Conservation (phyloP, 2,888 invertebrate genomes). For the Bellardia pandia region DNA sequence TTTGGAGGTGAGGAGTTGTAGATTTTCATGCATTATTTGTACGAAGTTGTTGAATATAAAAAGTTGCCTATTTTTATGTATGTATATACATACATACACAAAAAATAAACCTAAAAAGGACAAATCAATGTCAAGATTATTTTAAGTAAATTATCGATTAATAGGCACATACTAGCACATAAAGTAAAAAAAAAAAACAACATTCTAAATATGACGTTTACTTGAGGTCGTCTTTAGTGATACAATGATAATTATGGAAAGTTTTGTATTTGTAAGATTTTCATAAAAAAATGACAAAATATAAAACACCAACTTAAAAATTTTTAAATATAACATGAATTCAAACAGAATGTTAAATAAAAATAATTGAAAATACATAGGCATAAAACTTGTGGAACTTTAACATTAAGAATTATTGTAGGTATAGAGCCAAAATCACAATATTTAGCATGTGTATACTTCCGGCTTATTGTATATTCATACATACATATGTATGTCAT, state of each 20-base stretch:
- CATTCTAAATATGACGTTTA: not conserved
- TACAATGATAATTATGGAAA: not conserved
- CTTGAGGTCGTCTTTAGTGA: not conserved
- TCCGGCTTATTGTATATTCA: too few species aligned
- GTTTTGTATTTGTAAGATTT: not conserved
- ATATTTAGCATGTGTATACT: too few species aligned
- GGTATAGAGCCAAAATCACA: too few species aligned
- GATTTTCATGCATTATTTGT: not conserved
- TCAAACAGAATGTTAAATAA: too few species aligned
- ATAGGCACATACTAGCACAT: not conserved
- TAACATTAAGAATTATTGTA: too few species aligned
- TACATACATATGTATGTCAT: too few species aligned
- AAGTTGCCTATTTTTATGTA: constrained; percentile 14
- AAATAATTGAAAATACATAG: too few species aligned
- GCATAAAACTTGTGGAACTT: too few species aligned
- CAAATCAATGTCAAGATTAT: constrained; percentile 49
- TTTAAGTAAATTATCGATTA: constrained; percentile 12
- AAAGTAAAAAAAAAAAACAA: not conserved
- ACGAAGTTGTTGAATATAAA: constrained; percentile 2
- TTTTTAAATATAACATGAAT: too few species aligned
- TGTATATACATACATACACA: not conserved
- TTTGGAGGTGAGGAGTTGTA: not conserved
- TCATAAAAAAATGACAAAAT: not conserved
- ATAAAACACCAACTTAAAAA: too few species aligned
- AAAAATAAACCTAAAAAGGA: constrained; percentile 38